Percentiles rank a stretch among this genome's conserved stretches.
Conservation (phyloP, 1,140 invertebrate species). For the Orius insidiosus region DNA sequence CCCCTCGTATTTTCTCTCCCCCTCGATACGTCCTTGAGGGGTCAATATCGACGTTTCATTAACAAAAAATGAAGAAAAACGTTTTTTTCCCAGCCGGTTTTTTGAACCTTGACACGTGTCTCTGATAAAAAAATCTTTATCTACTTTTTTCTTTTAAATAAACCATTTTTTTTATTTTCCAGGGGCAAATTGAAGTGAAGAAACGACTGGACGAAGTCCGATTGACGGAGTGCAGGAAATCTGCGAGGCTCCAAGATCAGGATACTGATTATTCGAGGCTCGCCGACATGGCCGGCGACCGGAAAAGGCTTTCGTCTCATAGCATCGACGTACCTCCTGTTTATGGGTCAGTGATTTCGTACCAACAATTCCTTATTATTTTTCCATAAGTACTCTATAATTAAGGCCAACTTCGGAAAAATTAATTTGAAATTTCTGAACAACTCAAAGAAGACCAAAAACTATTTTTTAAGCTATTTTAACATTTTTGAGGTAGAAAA, state of each 20-base stretch:
- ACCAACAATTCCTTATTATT: too few relatives aligned
- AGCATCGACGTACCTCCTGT: constrained; percentile 57
- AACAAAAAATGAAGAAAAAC: too few relatives aligned
- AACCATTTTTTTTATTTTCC: constrained; percentile 25
- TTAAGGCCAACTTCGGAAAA: too few relatives aligned
- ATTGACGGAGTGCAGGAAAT: constrained; percentile 84
- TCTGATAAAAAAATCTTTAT: not conserved
- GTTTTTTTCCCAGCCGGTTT: not conserved
- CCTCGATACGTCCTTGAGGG: too few relatives aligned
- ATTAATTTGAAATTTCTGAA: too few relatives aligned
- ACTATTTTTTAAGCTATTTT: too few relatives aligned
- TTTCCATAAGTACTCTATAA: too few relatives aligned
- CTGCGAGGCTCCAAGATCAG: constrained; percentile 76
- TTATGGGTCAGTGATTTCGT: constrained; percentile 34
- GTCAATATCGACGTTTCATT: too few relatives aligned
- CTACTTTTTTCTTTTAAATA: too few relatives aligned
- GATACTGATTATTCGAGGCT: constrained; percentile 87
- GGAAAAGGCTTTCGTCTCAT: constrained; percentile 58
- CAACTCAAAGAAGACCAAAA: too few relatives aligned
- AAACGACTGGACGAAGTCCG: constrained; percentile 85
- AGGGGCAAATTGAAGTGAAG: constrained; percentile 59
- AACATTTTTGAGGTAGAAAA: too few relatives aligned
- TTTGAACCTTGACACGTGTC: not conserved
- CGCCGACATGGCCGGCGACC: constrained; percentile 67
- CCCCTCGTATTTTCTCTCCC: not conserved